Evolutionary conservation across 2,113 vertebrate species (phyloP).

Genomic region (Athene cunicularia): DNA sequence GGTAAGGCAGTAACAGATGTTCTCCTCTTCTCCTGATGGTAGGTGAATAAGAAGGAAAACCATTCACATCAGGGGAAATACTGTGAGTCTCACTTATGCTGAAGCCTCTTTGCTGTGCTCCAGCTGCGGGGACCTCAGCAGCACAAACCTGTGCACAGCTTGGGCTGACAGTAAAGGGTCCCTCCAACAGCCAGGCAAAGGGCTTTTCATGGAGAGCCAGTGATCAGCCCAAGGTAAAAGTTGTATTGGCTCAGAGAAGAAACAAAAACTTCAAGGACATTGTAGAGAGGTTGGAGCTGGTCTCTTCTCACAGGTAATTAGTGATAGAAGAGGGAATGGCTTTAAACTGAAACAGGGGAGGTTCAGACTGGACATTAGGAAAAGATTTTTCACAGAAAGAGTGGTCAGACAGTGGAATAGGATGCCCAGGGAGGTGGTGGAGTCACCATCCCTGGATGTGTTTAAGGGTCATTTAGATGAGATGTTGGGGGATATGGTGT

Average conservation of each 20-base stretch:
- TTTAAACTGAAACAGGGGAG: no score
- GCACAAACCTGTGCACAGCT: rapidly evolving
- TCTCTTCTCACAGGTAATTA: no score
- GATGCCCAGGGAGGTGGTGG: no score
- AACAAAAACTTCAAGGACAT: neutral
- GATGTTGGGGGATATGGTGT: no score
- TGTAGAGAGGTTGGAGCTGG: no score
- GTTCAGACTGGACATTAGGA: no score
- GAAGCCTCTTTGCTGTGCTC: neutral
- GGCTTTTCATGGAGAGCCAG: rapidly evolving
- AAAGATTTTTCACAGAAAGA: no score
- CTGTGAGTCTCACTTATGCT: neutral
- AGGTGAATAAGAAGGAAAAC: neutral
- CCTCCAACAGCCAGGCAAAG: neutral
- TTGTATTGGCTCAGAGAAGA: neutral
- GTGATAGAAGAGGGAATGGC: no score
- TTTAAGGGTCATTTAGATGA: no score
- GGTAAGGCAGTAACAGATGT: neutral
- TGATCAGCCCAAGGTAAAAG: neutral
- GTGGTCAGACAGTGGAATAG: no score
- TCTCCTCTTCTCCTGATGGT: neutral
- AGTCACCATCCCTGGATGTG: no score
- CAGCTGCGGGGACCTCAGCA: neutral
- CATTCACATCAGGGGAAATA: neutral
- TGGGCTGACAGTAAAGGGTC: neutral